Evolutionary conservation across 2,113 vertebrate genomes (phyloP).

Genomic region (Halcyon malimbica): DNA sequence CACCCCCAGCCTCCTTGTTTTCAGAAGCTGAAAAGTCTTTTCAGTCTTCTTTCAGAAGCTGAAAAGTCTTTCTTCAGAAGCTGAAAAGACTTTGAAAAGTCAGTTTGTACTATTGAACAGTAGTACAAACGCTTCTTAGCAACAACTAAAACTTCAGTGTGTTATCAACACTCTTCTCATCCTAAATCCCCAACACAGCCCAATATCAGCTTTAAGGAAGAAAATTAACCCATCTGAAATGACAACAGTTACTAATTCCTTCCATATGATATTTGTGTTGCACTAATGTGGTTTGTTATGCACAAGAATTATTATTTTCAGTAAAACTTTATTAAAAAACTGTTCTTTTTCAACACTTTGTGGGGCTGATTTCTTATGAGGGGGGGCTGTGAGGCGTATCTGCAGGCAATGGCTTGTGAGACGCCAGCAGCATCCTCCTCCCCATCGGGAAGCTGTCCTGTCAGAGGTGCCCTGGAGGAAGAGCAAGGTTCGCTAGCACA

Average conservation of each 20-base stretch:
- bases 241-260: background rate
- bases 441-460: background rate
- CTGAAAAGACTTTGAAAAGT: background rate
- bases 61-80: background rate
- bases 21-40: background rate
- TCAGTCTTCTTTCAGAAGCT: background rate
- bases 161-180: background rate
- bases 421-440: background rate
- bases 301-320: background rate
- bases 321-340: background rate
- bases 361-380: background rate
- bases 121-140: background rate
- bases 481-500: rapidly evolving
- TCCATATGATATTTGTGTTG: background rate
- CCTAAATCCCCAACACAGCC: background rate
- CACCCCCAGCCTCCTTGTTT: background rate
- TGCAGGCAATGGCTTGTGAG: background rate
- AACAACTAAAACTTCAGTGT: background rate
- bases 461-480: background rate
- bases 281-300: background rate
- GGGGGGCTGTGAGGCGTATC: background rate
- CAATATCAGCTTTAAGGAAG: background rate
- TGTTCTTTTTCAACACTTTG: background rate
- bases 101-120: no score
- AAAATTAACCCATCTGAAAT: background rate